Base-by-base conservation (phyloP, 1,140 invertebrate species). In the Drosophila micromelanica region DNA sequence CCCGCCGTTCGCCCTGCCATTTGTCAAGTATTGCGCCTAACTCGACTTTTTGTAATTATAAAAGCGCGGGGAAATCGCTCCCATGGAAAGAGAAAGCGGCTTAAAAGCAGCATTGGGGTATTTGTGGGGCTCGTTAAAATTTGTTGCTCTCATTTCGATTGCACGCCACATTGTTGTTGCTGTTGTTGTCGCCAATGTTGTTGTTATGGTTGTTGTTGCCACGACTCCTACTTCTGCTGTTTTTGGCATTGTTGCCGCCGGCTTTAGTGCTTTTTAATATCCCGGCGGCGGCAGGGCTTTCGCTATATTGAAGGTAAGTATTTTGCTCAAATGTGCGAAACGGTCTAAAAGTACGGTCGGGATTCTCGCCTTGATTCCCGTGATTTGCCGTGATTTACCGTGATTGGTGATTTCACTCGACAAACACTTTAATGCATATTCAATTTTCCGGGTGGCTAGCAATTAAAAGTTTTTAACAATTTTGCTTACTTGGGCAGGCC, bases 41-140 rank as follows among this genome's bases (percentile, higher is more conserved):
- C 80, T 82, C 76, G 80, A 76, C 80, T 85, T 84, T 82, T 79
- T 84, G 80, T 84, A 85, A 84, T 84, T 84, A 84, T 73, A 80
- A 82, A 76, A 61, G 65, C 61, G 40, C 68, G 48, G 35, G 23
- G 52, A 52, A 17, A 17, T 27, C 12, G 42, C 55, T 27, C 46
- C 3, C 48, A 5, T 32, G 55, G 12, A 42, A 30, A n/a, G 64
- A 48, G 55, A 73, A 73, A 67, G 80, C 72, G 76, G 80, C 76
- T 84, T 78, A 65, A 79, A 84, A 85, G 67, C 76, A 76, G 57
- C 69, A 67, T 74, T 56, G 69, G 76, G 80, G 80, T 76, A 73
- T 82, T 84, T 84, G 80, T 73, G 80, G 72, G 55, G 80, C 80
- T 84, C 80, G 80, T 84, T 84, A 84, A 84, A 84, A 84, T 84